phyloP scores from a whole-genome alignment of 2,888 invertebrate species.

The Oxycera nigricornis region DNA sequence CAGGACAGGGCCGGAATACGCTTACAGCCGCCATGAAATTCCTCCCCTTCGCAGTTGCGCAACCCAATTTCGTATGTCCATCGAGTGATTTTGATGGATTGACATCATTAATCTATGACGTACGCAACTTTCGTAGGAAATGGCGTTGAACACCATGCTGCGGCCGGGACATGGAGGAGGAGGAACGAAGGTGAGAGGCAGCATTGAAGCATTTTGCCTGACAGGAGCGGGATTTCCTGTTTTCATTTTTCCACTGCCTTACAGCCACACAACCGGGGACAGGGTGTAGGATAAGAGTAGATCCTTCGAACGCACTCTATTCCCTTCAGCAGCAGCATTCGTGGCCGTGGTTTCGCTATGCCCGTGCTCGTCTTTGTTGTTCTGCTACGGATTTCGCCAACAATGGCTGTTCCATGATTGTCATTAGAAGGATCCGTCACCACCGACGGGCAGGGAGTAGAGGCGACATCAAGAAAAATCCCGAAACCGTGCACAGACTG shows the following conservation, averaged over 20 bases:
- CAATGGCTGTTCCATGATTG: constrained; percentile 36
- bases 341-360: constrained; percentile 11
- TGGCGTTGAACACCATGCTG: constrained; percentile 43
- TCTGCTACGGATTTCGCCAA: neutral
- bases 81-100: constrained; percentile 63
- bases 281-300: constrained; percentile 9
- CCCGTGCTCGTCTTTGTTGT: constrained; percentile 15
- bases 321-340: constrained; percentile 20
- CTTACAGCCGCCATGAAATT: constrained; percentile 35
- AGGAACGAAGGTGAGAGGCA: constrained; percentile 6
- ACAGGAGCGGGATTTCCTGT: constrained; percentile 35
- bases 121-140: constrained; percentile 60
- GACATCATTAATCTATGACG: constrained; percentile 64
- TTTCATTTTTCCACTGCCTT: constrained; percentile 13
- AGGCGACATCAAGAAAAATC: constrained; percentile 38
- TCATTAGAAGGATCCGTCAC: constrained; percentile 24
- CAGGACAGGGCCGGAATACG: constrained; percentile 23
- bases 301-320: constrained; percentile 34
- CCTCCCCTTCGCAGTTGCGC: constrained; percentile 41
- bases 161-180: neutral
- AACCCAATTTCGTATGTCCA: constrained; percentile 58
- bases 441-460: neutral
- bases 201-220: constrained; percentile 34
- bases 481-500: constrained; percentile 41
- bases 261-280: neutral